Conservation (phyloP, 1,140 invertebrate species). For the Phocides pigmalion region DNA sequence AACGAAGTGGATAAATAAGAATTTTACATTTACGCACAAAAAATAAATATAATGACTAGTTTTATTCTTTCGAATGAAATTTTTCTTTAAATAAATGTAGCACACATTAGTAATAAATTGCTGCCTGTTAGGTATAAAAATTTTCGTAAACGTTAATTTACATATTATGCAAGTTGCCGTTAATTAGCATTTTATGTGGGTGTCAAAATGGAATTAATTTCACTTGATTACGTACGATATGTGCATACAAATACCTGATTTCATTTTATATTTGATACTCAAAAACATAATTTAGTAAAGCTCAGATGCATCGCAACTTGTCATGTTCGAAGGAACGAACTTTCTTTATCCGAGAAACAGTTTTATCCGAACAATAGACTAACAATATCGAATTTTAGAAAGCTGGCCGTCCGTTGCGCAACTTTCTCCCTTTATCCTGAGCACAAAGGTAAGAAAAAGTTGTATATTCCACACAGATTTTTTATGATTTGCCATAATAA, state of each 20-base stretch:
- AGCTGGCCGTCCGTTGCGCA: slow-evolving; percentile 71
- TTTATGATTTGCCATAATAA: slow-evolving; percentile 58
- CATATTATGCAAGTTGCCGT: not conserved
- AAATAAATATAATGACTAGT: not conserved
- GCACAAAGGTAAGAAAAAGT: slow-evolving; percentile 68
- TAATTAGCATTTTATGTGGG: not conserved
- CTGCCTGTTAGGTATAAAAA: no score
- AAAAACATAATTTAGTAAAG: no score
- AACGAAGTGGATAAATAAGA: no score
- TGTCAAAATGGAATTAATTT: slow-evolving; percentile 8
- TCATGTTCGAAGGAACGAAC: slow-evolving; percentile 28
- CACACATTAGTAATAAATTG: no score
- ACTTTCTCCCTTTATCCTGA: slow-evolving; percentile 79
- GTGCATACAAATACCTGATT: not conserved
- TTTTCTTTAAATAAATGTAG: no score
- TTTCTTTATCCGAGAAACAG: slow-evolving; percentile 51
- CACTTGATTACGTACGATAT: not conserved
- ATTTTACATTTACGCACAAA: no score
- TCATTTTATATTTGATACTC: no score
- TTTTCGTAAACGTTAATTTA: not conserved
- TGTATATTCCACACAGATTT: slow-evolving; percentile 50
- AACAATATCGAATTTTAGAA: slow-evolving; percentile 73
- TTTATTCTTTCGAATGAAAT: no score
- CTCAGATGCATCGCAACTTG: not conserved
- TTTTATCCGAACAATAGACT: slow-evolving; percentile 63